phyloP scores from a whole-genome alignment of 1,140 invertebrate genomes.

The Mizuhopecten yessoensis region DNA sequence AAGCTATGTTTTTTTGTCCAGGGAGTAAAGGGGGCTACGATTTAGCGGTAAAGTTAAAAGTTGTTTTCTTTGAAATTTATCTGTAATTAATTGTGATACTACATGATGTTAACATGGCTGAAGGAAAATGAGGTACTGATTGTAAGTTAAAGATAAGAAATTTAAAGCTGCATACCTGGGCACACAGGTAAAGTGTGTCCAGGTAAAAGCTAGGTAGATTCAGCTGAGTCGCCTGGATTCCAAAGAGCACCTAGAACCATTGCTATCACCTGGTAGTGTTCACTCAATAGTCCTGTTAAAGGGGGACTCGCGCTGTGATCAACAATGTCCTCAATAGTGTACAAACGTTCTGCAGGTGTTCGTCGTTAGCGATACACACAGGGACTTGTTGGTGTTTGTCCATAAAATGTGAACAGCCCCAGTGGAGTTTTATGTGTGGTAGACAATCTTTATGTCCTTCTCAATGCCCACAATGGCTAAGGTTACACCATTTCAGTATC shows the following conservation, averaged over 20 bases:
- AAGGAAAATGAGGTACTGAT: constrained; percentile 27
- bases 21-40: background rate
- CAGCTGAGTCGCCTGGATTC: background rate
- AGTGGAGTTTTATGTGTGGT: constrained; percentile 9
- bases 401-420: background rate
- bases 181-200: background rate
- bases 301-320: constrained; percentile 28
- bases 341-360: constrained; percentile 1
- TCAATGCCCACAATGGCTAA: constrained; percentile 37
- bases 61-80: no score
- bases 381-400: background rate
- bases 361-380: constrained; percentile 31
- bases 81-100: constrained; percentile 7
- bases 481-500: constrained; percentile 32
- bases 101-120: constrained; percentile 6
- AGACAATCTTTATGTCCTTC: constrained; percentile 38
- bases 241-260: background rate
- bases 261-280: background rate
- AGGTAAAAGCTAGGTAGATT: constrained; percentile 18
- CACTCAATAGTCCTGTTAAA: constrained; percentile 24
- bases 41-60: background rate
- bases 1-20: background rate
- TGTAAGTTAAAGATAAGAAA: constrained; percentile 39
- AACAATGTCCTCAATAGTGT: constrained; percentile 9
- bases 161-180: constrained; percentile 32